Evolutionary conservation across 2,888 invertebrate species (phyloP).

Genomic region (Tipula vernalis): DNA sequence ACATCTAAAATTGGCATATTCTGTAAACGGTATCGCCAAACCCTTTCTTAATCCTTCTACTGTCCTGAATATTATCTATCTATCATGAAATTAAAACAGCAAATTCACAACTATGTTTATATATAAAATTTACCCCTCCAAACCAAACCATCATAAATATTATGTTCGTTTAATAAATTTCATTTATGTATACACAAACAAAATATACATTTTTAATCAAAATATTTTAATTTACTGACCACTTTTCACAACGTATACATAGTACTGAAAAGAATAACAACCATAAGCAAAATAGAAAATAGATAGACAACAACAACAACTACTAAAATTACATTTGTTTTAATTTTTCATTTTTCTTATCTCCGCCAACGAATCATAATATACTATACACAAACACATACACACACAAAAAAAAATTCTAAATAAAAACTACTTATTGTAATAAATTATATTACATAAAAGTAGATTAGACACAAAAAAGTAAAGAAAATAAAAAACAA

Average conservation of each 20-base stretch:
- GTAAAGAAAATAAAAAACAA: not conserved
- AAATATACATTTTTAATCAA: not conserved
- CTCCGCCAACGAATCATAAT: not conserved
- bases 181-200: not conserved
- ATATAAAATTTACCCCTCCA: not conserved
- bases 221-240: not conserved
- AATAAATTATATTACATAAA: slow-evolving; percentile 4
- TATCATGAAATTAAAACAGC: not conserved
- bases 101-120: not conserved
- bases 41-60: not conserved
- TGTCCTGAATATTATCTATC: not conserved
- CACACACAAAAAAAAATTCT: not conserved
- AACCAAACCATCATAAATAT: not conserved
- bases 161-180: not conserved
- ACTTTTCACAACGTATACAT: not conserved
- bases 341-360: slow-evolving; percentile 5
- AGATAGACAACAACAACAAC: not conserved
- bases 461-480: not conserved
- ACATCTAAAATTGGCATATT: not conserved
- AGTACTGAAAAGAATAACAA: not conserved
- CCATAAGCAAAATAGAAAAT: not conserved
- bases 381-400: not conserved
- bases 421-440: not conserved
- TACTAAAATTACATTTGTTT: slow-evolving; percentile 5
- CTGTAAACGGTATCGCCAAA: not conserved